Evolutionary conservation across 2,113 vertebrate species (phyloP), one percentile per base, ranked within the genome.

Genomic region (Phocoena sinus): DNA sequence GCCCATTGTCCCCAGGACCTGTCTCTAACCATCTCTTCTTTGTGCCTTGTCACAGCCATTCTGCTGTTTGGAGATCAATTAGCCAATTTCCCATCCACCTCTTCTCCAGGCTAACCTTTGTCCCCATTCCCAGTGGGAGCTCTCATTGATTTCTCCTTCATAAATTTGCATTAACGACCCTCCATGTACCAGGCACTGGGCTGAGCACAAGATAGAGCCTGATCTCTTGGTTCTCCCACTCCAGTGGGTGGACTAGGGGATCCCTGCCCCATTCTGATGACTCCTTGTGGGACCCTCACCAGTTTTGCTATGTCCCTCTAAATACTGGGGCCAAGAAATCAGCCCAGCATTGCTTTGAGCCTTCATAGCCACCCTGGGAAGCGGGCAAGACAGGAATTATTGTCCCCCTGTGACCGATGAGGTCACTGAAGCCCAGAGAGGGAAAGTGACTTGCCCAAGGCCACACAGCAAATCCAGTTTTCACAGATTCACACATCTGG

Each of bases 371-470:
- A 63, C 44, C 36, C 44, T 44, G 36, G 70, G 73, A 84, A 31
- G 26, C 25, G 33, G 26, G 18, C 21, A 6, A 71, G 28, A 28
- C 8, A 60, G 44, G 50, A 28, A 3, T 74, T 3, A 63, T 11
- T 13, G 11, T 44, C 38, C 23, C 21, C 2, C 36, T 38, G 44
- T 23, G 33, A 36, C 17, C 53, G 33, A 53, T 15, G 21, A 62
- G 62, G 74, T 74, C n/a, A 11, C 60, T 33, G 85, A 93, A 56
- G 62, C 60, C 83, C 91, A 89, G 83, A 86, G 41, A 88, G 38
- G 26, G 31, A 23, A 20, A 28, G 38, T 28, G 47, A 87, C 53
- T 83, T 41, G 18, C 15, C 74, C 38, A 60, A 80, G 53, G 79
- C 9, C 73, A 62, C 73, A 65, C 58, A 95, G 87, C 79, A 65